These are phyloP conservation scores for Ascaphus truei DNA, from an alignment of 2,113 vertebrate species.

Conservation along the genomic window DNA sequence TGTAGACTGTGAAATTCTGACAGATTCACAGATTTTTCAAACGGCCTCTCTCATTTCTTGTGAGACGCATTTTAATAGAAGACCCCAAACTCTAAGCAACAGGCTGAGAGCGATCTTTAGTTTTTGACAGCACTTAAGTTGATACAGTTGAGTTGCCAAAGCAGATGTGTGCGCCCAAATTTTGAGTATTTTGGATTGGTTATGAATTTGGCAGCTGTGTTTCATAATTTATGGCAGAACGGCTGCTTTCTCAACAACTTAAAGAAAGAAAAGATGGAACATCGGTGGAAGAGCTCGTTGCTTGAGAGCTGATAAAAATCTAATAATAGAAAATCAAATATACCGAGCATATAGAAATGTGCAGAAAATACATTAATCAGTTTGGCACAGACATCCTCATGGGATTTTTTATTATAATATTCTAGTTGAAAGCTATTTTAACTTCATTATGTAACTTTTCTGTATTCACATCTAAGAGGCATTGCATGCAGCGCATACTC, in stretches of 20 bases:
- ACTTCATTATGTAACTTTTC: constrained; percentile 22
- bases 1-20: not conserved
- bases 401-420: constrained; percentile 11
- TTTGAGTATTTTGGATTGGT: constrained; percentile 5
- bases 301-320: not conserved
- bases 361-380: constrained; percentile 17
- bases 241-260: not conserved
- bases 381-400: not conserved
- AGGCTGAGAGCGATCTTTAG: not conserved
- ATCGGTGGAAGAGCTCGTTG: not conserved
- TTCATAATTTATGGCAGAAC: not conserved
- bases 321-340: constrained; percentile 27
- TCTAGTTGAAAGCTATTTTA: constrained; percentile 15
- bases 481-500: not conserved
- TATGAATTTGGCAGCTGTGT: constrained; percentile 2
- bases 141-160: not conserved
- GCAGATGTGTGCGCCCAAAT: constrained; percentile 19
- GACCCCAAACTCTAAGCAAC: not conserved
- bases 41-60: not conserved
- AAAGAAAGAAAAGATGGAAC: not conserved
- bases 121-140: constrained; percentile 1
- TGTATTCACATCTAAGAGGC: constrained; percentile 16
- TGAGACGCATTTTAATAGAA: not conserved
- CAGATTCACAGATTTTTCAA: not conserved
- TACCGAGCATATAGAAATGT: constrained; percentile 1